Evolutionary conservation across 2,797 vertebrate genomes (phyloP).

Genomic region (Labroides dimidiatus): DNA sequence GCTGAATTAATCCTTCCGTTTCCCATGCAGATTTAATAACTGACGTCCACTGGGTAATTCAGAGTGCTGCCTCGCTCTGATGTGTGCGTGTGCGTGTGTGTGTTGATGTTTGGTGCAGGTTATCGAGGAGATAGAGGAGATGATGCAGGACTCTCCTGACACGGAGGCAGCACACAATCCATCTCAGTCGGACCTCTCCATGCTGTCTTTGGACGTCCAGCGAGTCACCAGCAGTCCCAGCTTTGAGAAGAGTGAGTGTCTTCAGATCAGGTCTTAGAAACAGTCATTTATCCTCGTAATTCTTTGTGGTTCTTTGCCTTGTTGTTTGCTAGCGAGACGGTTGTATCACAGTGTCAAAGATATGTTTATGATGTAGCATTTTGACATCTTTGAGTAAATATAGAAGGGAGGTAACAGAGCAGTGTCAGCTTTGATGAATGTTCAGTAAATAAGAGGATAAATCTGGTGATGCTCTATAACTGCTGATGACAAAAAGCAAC

Average conservation of each 20-base stretch:
- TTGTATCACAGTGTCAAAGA: too few relatives aligned
- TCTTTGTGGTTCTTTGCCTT: too few relatives aligned
- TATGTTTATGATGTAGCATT: too few relatives aligned
- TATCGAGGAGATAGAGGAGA: constrained; percentile 98
- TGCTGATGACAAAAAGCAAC: too few relatives aligned
- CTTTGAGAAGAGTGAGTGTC: constrained; percentile 90
- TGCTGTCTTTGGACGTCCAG: constrained; percentile 88
- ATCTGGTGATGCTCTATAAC: too few relatives aligned
- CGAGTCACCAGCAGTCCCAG: constrained; percentile 82
- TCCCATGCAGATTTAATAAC: constrained; percentile 24
- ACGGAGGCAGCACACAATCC: constrained; percentile 86
- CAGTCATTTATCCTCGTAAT: too few relatives aligned
- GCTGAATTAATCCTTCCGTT: background rate
- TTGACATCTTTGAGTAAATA: too few relatives aligned
- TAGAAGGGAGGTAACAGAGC: too few relatives aligned
- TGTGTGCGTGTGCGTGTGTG: background rate
- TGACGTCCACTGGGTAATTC: constrained; percentile 1
- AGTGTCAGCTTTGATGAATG: too few relatives aligned
- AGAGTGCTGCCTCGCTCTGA: constrained; percentile 19
- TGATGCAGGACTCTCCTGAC: constrained; percentile 97
- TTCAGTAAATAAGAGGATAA: too few relatives aligned
- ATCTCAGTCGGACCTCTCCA: constrained; percentile 88
- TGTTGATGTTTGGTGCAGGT: constrained; percentile 82
- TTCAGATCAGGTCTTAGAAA: too few relatives aligned
- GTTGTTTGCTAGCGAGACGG: too few relatives aligned